Base-by-base conservation (phyloP, 1,140 invertebrate genomes). In the Pogonomyrmex barbatus region DNA sequence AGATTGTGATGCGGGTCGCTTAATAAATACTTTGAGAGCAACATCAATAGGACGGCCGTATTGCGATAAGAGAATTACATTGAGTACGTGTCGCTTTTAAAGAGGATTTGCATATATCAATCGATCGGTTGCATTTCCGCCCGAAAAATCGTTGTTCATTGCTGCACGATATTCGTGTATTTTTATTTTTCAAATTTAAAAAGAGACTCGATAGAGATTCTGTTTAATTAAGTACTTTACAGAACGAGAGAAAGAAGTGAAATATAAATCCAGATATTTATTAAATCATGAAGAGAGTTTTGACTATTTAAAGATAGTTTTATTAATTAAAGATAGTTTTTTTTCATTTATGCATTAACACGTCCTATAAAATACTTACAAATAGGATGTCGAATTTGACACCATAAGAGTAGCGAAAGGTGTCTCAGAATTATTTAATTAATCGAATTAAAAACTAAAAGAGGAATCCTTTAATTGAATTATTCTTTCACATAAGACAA, bases 101-200 rank as follows among this genome's bases (percentile, higher is more conserved):
- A 30, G 56, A 76, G 54, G 50, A 84, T 63, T 76, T 50, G 81
- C 45, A 17, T 47, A 39, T 58, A 83, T 75, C 47, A 50, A 75
- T 60, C 10, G 56, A 84, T 76, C 39, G 33, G 52, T 84, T 0
- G 33, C 30, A 39, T 17, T 39, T 75, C 2, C 36, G n/a, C 24
- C 50, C 12, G 9, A 2, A 33, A n/a, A 24, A 52, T 68, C 10
- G 39, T 54, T 68, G 12, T 56, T 36, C 6, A 12, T 56, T 39
- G 6, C 14, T 3, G 6, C 2, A 39, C 45, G 47, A 68, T 68
- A 24, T 24, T 79, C 47, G n/a, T 2, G 30, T 6, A 50, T n/a
- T 0, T 60, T 36, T 67, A 54, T 4, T 67, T 79, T 54, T 45
- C 30, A 30, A 12, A 67, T 30, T 77, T 33, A 30, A 52, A 52